Base-by-base conservation (phyloP, 2,888 invertebrate species). In the Ashinkailepas kermadecensis region DNA sequence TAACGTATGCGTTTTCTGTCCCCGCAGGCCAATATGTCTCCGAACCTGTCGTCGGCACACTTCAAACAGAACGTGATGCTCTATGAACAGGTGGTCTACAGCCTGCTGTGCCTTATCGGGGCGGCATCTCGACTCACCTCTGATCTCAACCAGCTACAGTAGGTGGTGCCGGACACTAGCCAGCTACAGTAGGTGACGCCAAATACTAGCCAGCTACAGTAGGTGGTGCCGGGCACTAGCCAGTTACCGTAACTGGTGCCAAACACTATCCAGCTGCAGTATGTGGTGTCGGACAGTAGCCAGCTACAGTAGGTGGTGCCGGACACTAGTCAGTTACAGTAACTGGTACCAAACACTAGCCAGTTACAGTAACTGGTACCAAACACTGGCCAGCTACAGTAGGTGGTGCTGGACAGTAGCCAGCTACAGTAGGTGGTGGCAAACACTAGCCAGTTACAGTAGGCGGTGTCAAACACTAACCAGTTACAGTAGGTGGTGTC, bases 21-120 rank as follows among this genome's bases (percentile, higher is more conserved):
- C 25, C 56, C 3, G 54, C 74, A 74, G 90, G 97, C 96, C 0
- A 99, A 99, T 86, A 98, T 99, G 99, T 97, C 97, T 21, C 99
- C 99, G 0, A 99, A 99, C 89, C 90, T 99, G 82, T 96, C 96
- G 0, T 96, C 97, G 0, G 93, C 93, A 0, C 97, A 98, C 88
- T 98, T 93, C 87, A 92, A 93, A n/a, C 93, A 92, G 0, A 99
- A 99, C 88, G 86, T 86, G 70, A 87, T 95, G 58, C 88, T 99
- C 0, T 99, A 98, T 86, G 95, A 97, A 86, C 97, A 98, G 89
- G 94, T 98, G 0, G 86, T 98, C 18, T 96, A 93, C 87, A 95
- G 93, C 87, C 86, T 95, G 58, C 90, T 97, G 81, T 91, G 92
- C 56, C 87, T 99, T 65, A 91, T 94, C 12, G 97, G 97, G 0